Evolutionary conservation across 2,113 vertebrate genomes (phyloP).

Genomic region (Protobothrops mucrosquamatus): DNA sequence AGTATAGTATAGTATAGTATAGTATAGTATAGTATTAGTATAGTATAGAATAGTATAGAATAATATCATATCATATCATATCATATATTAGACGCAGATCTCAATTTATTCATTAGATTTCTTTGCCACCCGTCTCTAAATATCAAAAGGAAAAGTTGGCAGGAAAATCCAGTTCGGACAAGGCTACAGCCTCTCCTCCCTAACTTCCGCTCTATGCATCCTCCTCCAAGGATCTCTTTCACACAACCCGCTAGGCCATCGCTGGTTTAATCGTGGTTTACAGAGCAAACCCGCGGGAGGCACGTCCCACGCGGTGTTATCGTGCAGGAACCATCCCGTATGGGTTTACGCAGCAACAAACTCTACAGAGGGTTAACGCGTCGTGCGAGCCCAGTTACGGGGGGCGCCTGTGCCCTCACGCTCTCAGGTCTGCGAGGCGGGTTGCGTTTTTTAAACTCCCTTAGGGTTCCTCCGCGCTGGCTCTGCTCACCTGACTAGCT

Average conservation of each 20-base stretch:
- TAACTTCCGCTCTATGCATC: neutral
- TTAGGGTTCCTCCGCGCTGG: neutral
- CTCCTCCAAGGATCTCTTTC: neutral
- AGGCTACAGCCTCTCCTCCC: neutral
- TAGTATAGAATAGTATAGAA: no score
- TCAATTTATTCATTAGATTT: no score
- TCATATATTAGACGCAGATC: no score
- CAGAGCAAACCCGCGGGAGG: neutral
- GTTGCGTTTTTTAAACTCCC: neutral
- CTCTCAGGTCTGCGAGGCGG: neutral
- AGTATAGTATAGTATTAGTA: no score
- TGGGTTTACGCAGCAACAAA: neutral
- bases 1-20: no score
- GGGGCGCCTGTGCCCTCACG: neutral
- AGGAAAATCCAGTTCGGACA: neutral
- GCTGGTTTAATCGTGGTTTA: neutral
- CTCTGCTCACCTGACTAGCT: conserved; percentile 83
- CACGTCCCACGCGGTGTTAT: neutral
- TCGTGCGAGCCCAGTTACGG: neutral
- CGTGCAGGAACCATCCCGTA: neutral
- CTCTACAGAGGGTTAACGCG: neutral
- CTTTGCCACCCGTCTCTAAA: neutral
- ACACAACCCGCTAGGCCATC: neutral
- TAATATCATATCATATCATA: no score
- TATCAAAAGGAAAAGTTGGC: neutral